These are phyloP conservation scores for Drosophila nigricruria DNA, from an alignment of 2,888 invertebrate genomes.

Conservation along the genomic window DNA sequence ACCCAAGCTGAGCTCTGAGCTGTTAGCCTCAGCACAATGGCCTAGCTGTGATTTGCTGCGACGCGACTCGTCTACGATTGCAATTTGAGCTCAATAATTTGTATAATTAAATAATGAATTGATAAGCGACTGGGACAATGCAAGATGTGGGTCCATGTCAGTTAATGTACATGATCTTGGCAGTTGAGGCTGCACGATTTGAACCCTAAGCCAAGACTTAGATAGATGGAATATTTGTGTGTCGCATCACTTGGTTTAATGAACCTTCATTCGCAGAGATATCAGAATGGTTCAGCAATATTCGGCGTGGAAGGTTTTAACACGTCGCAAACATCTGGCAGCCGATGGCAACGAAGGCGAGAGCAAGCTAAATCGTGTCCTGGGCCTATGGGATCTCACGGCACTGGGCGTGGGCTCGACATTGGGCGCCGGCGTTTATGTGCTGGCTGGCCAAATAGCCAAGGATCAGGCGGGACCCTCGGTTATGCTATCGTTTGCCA, in stretches of 20 bases:
- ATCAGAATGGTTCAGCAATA: constrained; percentile 71
- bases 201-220: constrained; percentile 42
- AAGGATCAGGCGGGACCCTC: constrained; percentile 93
- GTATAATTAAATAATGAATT: constrained; percentile 44
- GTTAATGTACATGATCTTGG: constrained; percentile 64
- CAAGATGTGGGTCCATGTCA: constrained; percentile 15
- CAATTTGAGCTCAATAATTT: constrained; percentile 64
- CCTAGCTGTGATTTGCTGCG: constrained; percentile 36
- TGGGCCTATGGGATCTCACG: constrained; percentile 88
- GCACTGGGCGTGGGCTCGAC: constrained; percentile 92
- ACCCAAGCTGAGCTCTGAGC: constrained; percentile 39
- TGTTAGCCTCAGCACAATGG: constrained; percentile 21
- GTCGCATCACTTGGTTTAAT: constrained; percentile 44
- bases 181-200: constrained; percentile 9
- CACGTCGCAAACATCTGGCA: constrained; percentile 82
- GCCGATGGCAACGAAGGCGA: constrained; percentile 76
- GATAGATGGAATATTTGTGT: constrained; percentile 12
- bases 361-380: constrained; percentile 81
- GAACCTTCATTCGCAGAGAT: constrained; percentile 47
- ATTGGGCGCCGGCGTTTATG: constrained; percentile 95
- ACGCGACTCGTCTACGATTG: constrained; percentile 42
- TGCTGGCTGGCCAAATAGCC: constrained; percentile 93
- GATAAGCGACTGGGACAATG: constrained; percentile 51
- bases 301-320: constrained; percentile 84
- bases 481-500: constrained; percentile 92